Conservation (phyloP, 2,888 invertebrate genomes). For the Cephus pygmeus region DNA sequence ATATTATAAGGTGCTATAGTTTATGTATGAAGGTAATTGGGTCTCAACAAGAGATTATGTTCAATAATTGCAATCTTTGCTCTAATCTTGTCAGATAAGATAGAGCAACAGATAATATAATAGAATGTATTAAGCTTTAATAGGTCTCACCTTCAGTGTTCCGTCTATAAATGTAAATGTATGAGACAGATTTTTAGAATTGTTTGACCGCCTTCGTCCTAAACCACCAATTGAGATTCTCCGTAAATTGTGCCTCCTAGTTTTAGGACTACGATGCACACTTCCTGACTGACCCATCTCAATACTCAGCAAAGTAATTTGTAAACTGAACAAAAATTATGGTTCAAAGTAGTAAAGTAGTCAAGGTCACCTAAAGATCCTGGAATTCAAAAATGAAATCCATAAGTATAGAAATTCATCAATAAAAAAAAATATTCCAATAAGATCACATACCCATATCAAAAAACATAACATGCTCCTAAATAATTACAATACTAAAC, state of each 20-base stretch:
- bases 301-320: background rate
- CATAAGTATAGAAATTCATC: background rate
- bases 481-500: background rate
- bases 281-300: slow-evolving; percentile 40
- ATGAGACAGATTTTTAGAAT: slow-evolving; percentile 35
- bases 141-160: slow-evolving; percentile 34
- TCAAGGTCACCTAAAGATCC: background rate
- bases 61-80: background rate
- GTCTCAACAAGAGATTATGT: background rate
- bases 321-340: background rate
- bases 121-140: background rate
- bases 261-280: slow-evolving; percentile 30
- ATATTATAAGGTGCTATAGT: background rate
- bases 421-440: background rate
- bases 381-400: background rate
- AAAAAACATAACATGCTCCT: background rate
- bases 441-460: background rate
- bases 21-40: background rate
- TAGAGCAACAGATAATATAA: background rate
- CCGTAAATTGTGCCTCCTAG: slow-evolving; percentile 28
- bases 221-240: slow-evolving; percentile 27
- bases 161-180: slow-evolving; percentile 37
- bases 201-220: slow-evolving; percentile 30
- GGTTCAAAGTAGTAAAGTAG: background rate
- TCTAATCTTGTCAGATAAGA: background rate